Base-by-base conservation (phyloP, 2,888 invertebrate genomes). In the Cetonia aurata region DNA sequence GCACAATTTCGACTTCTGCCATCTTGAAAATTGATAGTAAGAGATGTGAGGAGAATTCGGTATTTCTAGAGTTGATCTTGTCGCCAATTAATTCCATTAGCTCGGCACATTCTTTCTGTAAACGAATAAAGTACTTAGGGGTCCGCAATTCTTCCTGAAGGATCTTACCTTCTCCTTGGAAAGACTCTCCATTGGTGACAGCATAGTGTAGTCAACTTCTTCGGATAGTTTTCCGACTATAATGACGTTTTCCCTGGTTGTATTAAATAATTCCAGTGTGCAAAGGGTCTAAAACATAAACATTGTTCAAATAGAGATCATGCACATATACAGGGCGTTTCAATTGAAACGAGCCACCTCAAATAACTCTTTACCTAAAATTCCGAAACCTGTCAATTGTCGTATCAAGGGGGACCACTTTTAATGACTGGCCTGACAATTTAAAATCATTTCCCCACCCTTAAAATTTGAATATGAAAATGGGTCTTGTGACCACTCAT, bases 1-100 rank as follows among this genome's bases (percentile, higher is more conserved):
- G 91, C 75, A 94, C 91, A 65, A 95, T 92, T 85, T 95, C 95
- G 67, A 96, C 95, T 87, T 95, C 95, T 67, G 95, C 95, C 87
- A 96, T 93, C 87, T 96, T 96, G 87, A 96, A 94, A 84, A 96
- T 95, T 77, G 96, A 96, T 71, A 96, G 88, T 44, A 95, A 88
- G 72, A 94, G 90, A 84, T 96, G 95, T 60, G 95, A 94, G 80
- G 93, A 92, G 76, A 96, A 92, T 80, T 95, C 93, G 75, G 93
- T 92, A 83, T 94, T 92, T 79, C 93, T 92, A 57, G 92, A 89
- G 86, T 95, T 96, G 82, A 96, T 95, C 80, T 94, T 91, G 74
- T 93, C 90, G 82, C 93, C 94, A 73, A 96, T 90, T 75, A 91
- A 89, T 85, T 94, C 93, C 74, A 96, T 86, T 74, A 94, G 90